Evolutionary conservation across 2,113 vertebrate genomes (phyloP).

Genomic region (Sciurus niger): DNA sequence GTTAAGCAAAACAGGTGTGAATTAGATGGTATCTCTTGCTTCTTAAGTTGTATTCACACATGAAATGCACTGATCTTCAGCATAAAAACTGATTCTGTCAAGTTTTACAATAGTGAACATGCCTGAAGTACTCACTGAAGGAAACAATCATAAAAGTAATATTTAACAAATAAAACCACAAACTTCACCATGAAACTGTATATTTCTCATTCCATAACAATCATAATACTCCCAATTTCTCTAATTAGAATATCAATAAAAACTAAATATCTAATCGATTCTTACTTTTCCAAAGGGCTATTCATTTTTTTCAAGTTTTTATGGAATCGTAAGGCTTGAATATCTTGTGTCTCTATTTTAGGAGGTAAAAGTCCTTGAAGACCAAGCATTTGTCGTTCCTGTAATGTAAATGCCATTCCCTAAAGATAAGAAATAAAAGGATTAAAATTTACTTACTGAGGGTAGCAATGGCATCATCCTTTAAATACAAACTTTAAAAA

Average conservation of each 20-base stretch:
- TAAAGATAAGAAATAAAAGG: slow-evolving; percentile 78
- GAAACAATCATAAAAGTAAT: neutral
- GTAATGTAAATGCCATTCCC: slow-evolving; percentile 98
- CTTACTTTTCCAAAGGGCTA: slow-evolving; percentile 96
- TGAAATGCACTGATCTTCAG: slow-evolving; percentile 12
- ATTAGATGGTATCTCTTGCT: neutral
- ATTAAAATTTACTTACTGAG: slow-evolving; percentile 41
- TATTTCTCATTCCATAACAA: slow-evolving; percentile 50
- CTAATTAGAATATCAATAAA: neutral
- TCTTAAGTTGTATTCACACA: neutral
- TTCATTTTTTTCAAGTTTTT: slow-evolving; percentile 95
- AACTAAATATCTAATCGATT: neutral
- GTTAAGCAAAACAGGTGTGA: neutral
- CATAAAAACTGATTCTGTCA: neutral
- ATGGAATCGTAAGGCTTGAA: slow-evolving; percentile 97
- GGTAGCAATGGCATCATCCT: neutral
- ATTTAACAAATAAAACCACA: slow-evolving; percentile 22
- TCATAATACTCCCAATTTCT: neutral
- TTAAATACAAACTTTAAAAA: slow-evolving; percentile 26
- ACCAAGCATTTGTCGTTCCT: slow-evolving; percentile 96
- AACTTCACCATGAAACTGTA: neutral
- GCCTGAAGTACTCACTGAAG: neutral
- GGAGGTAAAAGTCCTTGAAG: slow-evolving; percentile 97
- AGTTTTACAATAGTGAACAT: neutral
- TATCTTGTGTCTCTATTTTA: slow-evolving; percentile 98